These are phyloP conservation scores for Osedax fenrisi DNA, from an alignment of 2,888 invertebrate genomes.

Conservation along the genomic window DNA sequence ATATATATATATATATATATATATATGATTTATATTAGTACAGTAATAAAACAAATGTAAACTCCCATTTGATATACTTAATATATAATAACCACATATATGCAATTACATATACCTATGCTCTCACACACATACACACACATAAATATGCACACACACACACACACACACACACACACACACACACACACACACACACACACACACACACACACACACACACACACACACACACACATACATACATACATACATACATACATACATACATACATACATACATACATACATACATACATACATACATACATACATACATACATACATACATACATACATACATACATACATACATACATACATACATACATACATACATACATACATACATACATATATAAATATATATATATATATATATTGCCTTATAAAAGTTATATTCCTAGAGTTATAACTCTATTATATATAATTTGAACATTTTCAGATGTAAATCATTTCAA, in stretches of 20 bases:
- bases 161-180: background rate
- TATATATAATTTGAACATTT: no score
- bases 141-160: background rate
- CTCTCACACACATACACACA: background rate
- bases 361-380: background rate
- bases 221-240: background rate
- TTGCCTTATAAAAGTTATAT: no score
- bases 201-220: background rate
- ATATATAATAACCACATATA: no score
- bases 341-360: background rate
- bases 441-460: no score
- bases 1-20: no score
- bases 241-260: background rate
- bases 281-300: constrained; percentile 8
- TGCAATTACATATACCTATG: background rate
- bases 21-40: no score
- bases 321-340: background rate
- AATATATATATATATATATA: background rate
- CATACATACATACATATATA: background rate
- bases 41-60: no score
- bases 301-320: constrained; percentile 2
- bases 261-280: constrained; percentile 8
- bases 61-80: no score
- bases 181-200: background rate
- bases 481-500: no score